These are phyloP conservation scores for Zoroaster sp. DNA, from an alignment of 53 echinoderm and acorn worm species.

Conservation along the genomic window DNA sequence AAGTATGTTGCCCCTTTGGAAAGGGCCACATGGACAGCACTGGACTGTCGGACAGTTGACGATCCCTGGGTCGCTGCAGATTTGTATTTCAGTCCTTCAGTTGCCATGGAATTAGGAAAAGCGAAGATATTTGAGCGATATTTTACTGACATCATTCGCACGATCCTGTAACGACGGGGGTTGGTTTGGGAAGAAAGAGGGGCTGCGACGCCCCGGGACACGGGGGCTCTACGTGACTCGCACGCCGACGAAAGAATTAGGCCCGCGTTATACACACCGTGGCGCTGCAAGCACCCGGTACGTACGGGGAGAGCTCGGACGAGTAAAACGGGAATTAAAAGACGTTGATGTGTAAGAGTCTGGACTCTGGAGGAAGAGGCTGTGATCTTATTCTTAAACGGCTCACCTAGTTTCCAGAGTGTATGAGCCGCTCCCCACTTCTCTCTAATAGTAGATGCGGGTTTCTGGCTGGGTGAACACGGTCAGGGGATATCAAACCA, in stretches of 20 bases:
- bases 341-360: conserved; percentile 26
- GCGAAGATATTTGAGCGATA: background rate
- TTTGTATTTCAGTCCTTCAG: no score
- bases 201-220: conserved; percentile 21
- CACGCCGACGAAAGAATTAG: conserved; percentile 43
- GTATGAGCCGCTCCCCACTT: no score
- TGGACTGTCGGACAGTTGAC: no score
- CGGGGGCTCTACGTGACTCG: conserved; percentile 39
- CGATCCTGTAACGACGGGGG: background rate
- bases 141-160: background rate
- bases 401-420: conserved; percentile 45
- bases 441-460: background rate
- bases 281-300: background rate
- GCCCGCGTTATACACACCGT: conserved; percentile 11
- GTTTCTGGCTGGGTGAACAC: background rate
- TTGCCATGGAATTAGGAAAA: no score
- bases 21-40: no score
- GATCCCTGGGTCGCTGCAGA: no score
- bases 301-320: background rate
- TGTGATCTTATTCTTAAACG: conserved; percentile 4
- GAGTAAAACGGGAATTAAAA: conserved; percentile 48
- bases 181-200: background rate
- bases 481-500: no score
- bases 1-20: no score
- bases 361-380: background rate